These are phyloP conservation scores for Tautogolabrus adspersus DNA, from an alignment of 2,113 vertebrate genomes.

Conservation along the genomic window DNA sequence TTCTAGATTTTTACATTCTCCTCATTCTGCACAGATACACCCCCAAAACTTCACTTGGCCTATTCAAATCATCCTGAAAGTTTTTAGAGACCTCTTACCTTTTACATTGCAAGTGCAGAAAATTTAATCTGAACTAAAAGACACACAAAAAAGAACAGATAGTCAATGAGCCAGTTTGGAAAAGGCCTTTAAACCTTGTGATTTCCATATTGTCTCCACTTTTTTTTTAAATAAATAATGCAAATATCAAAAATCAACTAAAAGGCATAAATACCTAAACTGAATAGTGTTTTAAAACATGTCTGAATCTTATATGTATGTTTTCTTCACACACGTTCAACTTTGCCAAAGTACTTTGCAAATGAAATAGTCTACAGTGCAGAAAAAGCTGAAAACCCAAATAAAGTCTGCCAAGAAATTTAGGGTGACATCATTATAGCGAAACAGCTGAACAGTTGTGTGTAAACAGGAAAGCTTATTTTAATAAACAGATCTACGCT, in stretches of 20 bases:
- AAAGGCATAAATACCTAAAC: too few species aligned
- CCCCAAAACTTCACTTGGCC: conserved; percentile 27
- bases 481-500: background rate
- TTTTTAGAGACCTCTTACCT: background rate
- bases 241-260: too few species aligned
- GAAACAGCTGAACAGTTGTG: too few species aligned
- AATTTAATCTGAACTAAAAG: conserved; percentile 1
- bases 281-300: too few species aligned
- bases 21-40: conserved; percentile 17
- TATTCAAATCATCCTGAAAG: conserved; percentile 11
- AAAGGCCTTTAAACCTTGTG: background rate
- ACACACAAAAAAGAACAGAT: background rate
- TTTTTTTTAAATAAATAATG: too few species aligned
- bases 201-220: too few species aligned
- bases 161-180: background rate
- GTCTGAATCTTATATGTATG: too few species aligned
- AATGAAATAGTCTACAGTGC: background rate
- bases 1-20: conserved; percentile 23
- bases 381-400: background rate
- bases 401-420: background rate
- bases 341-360: too few species aligned
- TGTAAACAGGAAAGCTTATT: background rate
- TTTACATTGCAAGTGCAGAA: conserved; percentile 15
- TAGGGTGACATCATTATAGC: background rate
- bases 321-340: too few species aligned